A percentile compares a stretch with the other conserved stretches of the same genome.
Conservation (phyloP, 1,140 invertebrate genomes). For the Trachymyrmex septentrionalis region DNA sequence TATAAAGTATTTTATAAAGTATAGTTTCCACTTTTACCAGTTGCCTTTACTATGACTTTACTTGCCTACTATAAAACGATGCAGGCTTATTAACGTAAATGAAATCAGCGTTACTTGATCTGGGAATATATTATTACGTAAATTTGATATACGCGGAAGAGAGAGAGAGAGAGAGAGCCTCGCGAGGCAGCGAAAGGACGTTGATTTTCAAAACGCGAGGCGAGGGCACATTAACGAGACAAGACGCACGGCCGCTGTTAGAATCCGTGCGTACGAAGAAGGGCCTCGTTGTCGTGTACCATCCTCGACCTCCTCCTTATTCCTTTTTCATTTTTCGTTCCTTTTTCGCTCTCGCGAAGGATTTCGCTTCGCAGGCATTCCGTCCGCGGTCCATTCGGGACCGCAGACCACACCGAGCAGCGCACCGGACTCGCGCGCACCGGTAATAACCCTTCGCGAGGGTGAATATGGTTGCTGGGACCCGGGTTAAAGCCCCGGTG, state of each 20-base stretch:
- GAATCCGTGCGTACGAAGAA: constrained; percentile 30
- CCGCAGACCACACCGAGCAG: constrained; percentile 84
- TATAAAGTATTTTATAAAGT: no score
- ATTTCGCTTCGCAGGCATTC: constrained; percentile 75
- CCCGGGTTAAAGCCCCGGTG: constrained; percentile 79
- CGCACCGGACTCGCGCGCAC: constrained; percentile 72
- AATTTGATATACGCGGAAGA: not conserved
- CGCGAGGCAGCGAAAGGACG: not conserved
- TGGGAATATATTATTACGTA: not conserved
- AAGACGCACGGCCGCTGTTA: constrained; percentile 63
- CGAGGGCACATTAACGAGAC: constrained; percentile 76
- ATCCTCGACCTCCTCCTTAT: not conserved
- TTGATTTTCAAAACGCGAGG: constrained; percentile 75
- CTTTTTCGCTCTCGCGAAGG: constrained; percentile 32
- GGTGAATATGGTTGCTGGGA: constrained; percentile 83
- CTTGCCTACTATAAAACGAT: not conserved
- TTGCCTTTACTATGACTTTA: no score
- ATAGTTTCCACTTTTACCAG: no score
- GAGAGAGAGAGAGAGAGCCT: no score
- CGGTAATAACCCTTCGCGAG: constrained; percentile 84
- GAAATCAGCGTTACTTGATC: not conserved
- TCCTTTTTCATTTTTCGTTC: not conserved
- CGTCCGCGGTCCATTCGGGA: constrained; percentile 79
- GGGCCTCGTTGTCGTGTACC: constrained; percentile 11
- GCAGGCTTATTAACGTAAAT: no score